Evolutionary conservation across 2,113 vertebrate genomes (phyloP).

Genomic region (Thomomys bottae): DNA sequence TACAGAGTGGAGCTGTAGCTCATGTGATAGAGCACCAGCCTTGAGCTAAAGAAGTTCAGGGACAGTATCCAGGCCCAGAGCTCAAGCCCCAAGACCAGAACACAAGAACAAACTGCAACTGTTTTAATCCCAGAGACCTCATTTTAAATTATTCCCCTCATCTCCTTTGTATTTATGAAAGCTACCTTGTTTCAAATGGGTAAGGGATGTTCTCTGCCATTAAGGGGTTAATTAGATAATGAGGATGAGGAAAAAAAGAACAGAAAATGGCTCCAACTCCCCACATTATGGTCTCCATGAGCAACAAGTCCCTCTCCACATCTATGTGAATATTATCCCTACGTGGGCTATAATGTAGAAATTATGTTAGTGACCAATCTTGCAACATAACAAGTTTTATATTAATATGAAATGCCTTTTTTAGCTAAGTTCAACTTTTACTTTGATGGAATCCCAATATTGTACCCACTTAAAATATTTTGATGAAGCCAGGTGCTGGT

Average conservation of each 20-base stretch:
- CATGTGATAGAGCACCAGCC: no score
- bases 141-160: not conserved
- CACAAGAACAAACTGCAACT: no score
- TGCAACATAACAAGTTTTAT: not conserved
- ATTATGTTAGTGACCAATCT: not conserved
- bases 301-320: not conserved
- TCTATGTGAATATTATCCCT: not conserved
- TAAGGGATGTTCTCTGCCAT: not conserved
- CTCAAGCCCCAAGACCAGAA: no score
- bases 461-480: not conserved
- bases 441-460: not conserved
- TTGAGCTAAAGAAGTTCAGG: no score
- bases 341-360: not conserved
- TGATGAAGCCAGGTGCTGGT: no score
- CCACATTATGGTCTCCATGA: not conserved
- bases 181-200: not conserved
- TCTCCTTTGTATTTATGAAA: not conserved
- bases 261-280: not conserved
- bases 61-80: no score
- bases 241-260: not conserved
- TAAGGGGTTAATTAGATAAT: no score
- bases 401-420: not conserved
- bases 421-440: not conserved
- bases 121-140: not conserved
- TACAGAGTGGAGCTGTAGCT: no score